Percentiles rank a stretch among this genome's conserved stretches.
phyloP scores from a whole-genome alignment of 2,797 vertebrate genomes.

The Psittacula echo region DNA sequence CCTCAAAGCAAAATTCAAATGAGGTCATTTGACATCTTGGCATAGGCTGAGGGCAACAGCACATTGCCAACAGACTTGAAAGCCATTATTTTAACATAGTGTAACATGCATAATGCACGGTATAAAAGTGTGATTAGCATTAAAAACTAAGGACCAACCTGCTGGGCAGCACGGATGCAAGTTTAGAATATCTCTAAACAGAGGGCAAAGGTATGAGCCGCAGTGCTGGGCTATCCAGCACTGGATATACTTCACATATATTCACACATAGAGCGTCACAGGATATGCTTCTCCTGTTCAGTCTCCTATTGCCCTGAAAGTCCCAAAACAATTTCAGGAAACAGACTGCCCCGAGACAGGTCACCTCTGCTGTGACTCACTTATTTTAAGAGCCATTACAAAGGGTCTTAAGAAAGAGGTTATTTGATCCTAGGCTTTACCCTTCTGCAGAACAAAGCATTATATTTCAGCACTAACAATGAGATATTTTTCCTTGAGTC shows the following conservation, averaged over 20 bases:
- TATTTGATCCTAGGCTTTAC: background rate
- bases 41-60: no score
- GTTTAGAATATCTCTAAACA: no score
- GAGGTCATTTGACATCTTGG: background rate
- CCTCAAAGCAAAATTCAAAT: background rate
- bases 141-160: background rate
- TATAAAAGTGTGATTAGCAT: background rate
- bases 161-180: accelerated
- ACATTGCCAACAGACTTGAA: background rate
- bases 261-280: no score
- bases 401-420: background rate
- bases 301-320: background rate
- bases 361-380: background rate
- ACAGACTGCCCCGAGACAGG: accelerated
- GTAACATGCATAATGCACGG: accelerated
- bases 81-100: background rate
- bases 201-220: background rate
- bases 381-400: background rate
- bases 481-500: slow-evolving; percentile 64
- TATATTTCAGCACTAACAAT: slow-evolving; percentile 43
- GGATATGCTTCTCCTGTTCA: background rate
- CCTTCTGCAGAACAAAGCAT: background rate
- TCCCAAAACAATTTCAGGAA: background rate
- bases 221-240: no score
- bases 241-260: no score